These are phyloP conservation scores for Carpatolechia fugitivella DNA, from an alignment of 2,888 invertebrate genomes.

Conservation along the genomic window DNA sequence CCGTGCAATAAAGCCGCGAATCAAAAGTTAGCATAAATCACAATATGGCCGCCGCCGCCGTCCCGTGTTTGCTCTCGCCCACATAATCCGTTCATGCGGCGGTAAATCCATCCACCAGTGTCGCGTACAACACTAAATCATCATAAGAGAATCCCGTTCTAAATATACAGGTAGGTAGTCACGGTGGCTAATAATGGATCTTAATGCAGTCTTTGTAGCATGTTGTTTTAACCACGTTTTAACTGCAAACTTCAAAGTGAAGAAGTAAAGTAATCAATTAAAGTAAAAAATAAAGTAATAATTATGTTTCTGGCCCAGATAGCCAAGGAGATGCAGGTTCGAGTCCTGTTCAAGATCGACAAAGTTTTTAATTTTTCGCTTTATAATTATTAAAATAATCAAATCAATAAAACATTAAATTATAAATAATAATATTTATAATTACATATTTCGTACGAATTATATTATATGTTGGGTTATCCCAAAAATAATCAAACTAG, in stretches of 20 bases:
- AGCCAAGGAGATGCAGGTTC: too few relatives aligned
- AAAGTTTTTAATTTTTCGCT: too few relatives aligned
- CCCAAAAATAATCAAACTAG: too few relatives aligned
- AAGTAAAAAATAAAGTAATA: too few relatives aligned
- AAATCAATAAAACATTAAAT: too few relatives aligned
- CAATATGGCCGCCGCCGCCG: conserved; percentile 75
- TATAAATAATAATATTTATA: too few relatives aligned
- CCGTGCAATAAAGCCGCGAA: conserved; percentile 69
- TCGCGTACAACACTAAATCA: conserved; percentile 73
- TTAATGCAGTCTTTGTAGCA: background rate
- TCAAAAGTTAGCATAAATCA: conserved; percentile 75
- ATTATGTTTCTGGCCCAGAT: too few relatives aligned
- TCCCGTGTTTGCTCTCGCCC: conserved; percentile 78
- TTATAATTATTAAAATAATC: too few relatives aligned
- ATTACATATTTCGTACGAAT: too few relatives aligned
- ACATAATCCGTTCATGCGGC: conserved; percentile 78
- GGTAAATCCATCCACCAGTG: conserved; percentile 76
- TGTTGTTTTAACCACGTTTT: background rate
- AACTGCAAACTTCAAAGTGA: background rate
- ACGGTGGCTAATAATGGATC: background rate
- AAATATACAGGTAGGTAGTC: conserved; percentile 31
- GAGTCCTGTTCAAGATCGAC: too few relatives aligned
- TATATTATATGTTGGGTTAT: too few relatives aligned
- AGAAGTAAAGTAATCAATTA: too few relatives aligned
- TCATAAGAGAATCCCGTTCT: conserved; percentile 75